Evolutionary conservation across 2,888 invertebrate genomes (phyloP).

Genomic region (Drosophila lacicola): DNA sequence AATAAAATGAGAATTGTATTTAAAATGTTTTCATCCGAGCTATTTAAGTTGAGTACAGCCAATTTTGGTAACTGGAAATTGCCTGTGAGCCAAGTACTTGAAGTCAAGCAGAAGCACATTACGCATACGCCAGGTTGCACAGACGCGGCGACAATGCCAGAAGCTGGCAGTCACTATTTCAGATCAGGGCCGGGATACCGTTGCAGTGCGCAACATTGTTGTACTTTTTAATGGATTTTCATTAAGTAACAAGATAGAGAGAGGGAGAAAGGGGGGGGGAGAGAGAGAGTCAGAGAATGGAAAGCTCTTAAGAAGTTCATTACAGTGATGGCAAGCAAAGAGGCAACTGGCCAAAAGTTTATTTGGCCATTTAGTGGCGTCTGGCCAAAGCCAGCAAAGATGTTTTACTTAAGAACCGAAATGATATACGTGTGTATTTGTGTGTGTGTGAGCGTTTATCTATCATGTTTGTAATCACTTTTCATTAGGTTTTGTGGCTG

Average conservation of each 20-base stretch:
- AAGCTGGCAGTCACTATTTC: constrained; percentile 17
- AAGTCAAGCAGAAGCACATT: constrained; percentile 71
- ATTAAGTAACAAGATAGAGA: constrained; percentile 54
- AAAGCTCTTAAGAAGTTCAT: constrained; percentile 81
- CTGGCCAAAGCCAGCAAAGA: constrained; percentile 62
- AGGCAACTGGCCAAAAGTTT: constrained; percentile 72
- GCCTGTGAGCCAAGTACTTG: constrained; percentile 18
- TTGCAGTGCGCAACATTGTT: constrained; percentile 62
- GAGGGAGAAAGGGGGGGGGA: not conserved
- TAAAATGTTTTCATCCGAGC: not conserved
- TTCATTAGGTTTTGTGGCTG: constrained; percentile 78
- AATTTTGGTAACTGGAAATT: not conserved
- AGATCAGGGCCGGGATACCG: constrained; percentile 23
- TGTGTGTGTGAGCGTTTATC: constrained; percentile 64
- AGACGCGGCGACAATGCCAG: constrained; percentile 41
- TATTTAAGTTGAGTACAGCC: not conserved
- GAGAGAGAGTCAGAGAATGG: constrained; percentile 20
- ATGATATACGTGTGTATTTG: constrained; percentile 17
- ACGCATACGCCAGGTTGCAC: constrained; percentile 70
- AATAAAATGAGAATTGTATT: not conserved
- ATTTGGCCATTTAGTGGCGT: constrained; percentile 79
- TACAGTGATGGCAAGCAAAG: constrained; percentile 65
- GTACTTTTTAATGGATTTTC: constrained; percentile 80
- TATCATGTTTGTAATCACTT: constrained; percentile 81
- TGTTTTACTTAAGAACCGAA: constrained; percentile 68